phyloP scores from a whole-genome alignment of 2,797 vertebrate genomes.

The Anas georgica region DNA sequence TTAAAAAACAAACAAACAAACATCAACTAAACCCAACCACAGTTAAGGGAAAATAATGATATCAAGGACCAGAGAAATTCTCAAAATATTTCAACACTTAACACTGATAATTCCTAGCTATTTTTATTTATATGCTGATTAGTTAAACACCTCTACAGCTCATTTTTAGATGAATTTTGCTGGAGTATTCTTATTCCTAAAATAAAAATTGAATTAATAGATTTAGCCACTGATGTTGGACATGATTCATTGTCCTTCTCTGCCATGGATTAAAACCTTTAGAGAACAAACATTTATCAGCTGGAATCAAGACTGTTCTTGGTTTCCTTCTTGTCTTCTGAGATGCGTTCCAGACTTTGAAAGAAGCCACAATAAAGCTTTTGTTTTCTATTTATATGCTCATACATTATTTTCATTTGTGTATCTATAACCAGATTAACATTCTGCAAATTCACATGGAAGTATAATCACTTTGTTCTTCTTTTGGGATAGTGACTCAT shows the following conservation, averaged over 20 bases:
- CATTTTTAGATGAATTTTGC: neutral
- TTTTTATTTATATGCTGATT: conserved; percentile 55
- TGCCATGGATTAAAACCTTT: conserved; percentile 33
- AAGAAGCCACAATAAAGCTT: conserved; percentile 69
- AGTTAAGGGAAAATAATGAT: conserved; percentile 29
- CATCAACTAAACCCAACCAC: neutral
- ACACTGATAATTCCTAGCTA: neutral
- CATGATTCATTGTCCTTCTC: conserved; percentile 51
- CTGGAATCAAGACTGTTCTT: conserved; percentile 54
- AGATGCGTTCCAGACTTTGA: conserved; percentile 69
- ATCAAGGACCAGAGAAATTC: conserved; percentile 19
- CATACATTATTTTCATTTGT: conserved; percentile 52
- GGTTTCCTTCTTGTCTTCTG: conserved; percentile 26
- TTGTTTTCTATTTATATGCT: conserved; percentile 67
- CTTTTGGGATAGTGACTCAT: conserved; percentile 53
- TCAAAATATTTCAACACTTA: conserved; percentile 44
- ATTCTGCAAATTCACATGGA: conserved; percentile 44
- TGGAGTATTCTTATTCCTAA: conserved; percentile 19
- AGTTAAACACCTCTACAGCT: conserved; percentile 51
- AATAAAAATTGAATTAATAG: conserved; percentile 53
- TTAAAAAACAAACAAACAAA: neutral
- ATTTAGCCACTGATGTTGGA: conserved; percentile 12
- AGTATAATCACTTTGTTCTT: conserved; percentile 65
- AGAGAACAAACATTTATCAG: conserved; percentile 65
- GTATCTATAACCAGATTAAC: conserved; percentile 68